Conservation (phyloP, 2,888 invertebrate genomes). For the Nasonovia ribisnigri region DNA sequence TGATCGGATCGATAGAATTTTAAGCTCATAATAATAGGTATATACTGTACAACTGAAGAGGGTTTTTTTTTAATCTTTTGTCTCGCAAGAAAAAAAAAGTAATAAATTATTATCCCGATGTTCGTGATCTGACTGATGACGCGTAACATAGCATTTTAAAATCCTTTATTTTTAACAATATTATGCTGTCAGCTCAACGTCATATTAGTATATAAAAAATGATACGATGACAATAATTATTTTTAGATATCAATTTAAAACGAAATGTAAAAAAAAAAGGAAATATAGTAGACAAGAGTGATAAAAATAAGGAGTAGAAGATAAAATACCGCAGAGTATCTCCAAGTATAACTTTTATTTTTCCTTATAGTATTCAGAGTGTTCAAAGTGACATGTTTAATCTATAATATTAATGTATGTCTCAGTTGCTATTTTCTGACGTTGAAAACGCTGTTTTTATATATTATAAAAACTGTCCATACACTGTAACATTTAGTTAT, state of each 20-base stretch:
- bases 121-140: not conserved
- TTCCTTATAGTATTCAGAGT: not conserved
- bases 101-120: not conserved
- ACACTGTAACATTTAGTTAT: too few relatives aligned
- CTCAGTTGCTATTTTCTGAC: not conserved
- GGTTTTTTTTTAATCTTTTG: not conserved
- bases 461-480: not conserved
- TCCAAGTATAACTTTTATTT: not conserved
- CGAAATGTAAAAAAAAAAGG: not conserved
- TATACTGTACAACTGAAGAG: not conserved
- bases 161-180: slow-evolving; percentile 3
- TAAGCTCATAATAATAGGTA: not conserved
- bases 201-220: not conserved
- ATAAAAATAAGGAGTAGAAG: not conserved
- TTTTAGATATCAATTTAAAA: not conserved
- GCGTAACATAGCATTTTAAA: not conserved
- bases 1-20: not conserved
- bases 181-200: not conserved
- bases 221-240: not conserved
- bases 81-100: not conserved
- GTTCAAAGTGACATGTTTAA: not conserved
- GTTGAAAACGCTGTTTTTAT: not conserved
- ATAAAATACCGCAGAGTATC: not conserved
- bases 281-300: not conserved
- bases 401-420: not conserved